These are phyloP conservation scores for Vidua macroura DNA, from an alignment of 2,113 vertebrate species.

Conservation along the genomic window DNA sequence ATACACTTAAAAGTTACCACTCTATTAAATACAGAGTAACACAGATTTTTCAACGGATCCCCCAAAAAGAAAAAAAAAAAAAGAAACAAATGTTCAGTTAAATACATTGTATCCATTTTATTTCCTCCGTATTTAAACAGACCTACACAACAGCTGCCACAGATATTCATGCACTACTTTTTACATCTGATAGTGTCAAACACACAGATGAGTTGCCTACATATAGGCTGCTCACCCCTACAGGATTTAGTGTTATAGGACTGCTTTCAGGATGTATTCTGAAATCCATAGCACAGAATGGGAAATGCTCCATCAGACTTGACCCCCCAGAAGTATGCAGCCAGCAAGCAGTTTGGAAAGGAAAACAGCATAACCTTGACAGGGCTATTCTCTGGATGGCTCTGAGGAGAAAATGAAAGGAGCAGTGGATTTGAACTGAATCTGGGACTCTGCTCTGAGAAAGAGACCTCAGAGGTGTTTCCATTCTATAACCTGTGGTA, in stretches of 20 bases:
- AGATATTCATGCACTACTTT: not conserved
- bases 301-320: not conserved
- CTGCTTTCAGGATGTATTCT: not conserved
- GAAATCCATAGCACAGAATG: not conserved
- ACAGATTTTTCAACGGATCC: not conserved
- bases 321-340: not conserved
- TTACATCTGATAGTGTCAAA: not conserved
- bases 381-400: not conserved
- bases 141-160: not conserved
- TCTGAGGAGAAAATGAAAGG: not conserved
- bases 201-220: not conserved
- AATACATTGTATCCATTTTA: not conserved
- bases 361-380: not conserved
- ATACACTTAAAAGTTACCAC: not conserved
- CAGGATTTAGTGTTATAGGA: not conserved
- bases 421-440: not conserved
- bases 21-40: not conserved
- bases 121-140: rapidly evolving
- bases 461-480: not conserved
- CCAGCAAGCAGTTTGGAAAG: not conserved
- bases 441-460: not conserved
- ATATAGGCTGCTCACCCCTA: not conserved
- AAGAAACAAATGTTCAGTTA: not conserved
- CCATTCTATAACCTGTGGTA: not conserved
- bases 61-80: not conserved